These are phyloP conservation scores for Druceiella hillmani DNA, from an alignment of 2,888 invertebrate species.

Conservation along the genomic window DNA sequence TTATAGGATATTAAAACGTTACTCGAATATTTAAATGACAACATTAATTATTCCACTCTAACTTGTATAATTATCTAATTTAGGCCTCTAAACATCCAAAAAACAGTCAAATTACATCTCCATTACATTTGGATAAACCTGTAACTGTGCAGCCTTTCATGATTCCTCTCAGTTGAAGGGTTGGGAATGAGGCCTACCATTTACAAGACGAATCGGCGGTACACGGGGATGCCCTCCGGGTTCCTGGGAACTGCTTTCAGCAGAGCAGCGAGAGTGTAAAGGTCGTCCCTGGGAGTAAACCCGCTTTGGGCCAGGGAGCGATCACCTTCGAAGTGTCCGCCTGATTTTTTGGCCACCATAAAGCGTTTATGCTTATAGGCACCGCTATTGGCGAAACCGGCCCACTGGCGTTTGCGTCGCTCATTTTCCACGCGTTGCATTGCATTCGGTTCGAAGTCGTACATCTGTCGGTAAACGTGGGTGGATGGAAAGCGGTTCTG, in stretches of 20 bases:
- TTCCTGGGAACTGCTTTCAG: conserved; percentile 49
- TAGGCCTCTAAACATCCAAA: too few relatives aligned
- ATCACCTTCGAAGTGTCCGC: conserved; percentile 34
- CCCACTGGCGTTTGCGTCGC: conserved; percentile 45
- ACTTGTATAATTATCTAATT: too few relatives aligned
- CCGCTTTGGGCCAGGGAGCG: conserved; percentile 42
- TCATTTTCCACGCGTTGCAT: conserved; percentile 44
- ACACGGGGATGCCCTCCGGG: conserved; percentile 53
- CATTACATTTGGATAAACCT: too few relatives aligned
- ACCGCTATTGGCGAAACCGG: conserved; percentile 22
- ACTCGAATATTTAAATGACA: too few relatives aligned
- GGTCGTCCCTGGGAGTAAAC: conserved; percentile 50
- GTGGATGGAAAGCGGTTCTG: conserved; percentile 42
- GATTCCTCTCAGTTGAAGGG: too few relatives aligned
- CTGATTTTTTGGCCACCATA: conserved; percentile 55
- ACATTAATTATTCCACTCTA: too few relatives aligned
- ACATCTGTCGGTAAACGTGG: conserved; percentile 41
- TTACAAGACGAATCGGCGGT: conserved; percentile 59
- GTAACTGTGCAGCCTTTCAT: too few relatives aligned
- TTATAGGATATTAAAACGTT: too few relatives aligned
- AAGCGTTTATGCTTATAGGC: conserved; percentile 53
- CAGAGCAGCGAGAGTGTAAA: conserved; percentile 55
- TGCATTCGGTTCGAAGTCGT: conserved; percentile 41
- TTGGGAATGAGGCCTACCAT: conserved; percentile 23
- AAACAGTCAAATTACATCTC: conserved; percentile 7